phyloP scores from a whole-genome alignment of 2,797 vertebrate genomes.

The Lithobates sylvaticus region DNA sequence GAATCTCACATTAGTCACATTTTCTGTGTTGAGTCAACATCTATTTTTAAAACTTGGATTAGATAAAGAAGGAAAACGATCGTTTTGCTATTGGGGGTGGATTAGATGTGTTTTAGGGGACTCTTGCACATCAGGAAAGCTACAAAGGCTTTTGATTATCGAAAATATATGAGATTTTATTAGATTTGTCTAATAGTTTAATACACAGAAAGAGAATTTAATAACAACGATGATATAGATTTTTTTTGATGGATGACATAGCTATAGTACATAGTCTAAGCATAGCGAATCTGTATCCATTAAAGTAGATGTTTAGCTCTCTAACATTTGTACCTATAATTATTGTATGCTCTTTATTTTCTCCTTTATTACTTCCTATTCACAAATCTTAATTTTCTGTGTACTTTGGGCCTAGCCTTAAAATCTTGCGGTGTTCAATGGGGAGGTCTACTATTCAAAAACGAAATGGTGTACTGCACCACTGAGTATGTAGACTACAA shows the following conservation, averaged over 20 bases:
- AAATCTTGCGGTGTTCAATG: no score
- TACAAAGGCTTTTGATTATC: background rate
- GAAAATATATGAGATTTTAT: background rate
- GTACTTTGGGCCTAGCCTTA: no score
- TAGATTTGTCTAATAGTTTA: background rate
- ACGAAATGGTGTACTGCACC: no score
- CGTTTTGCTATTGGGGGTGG: slow-evolving; percentile 63
- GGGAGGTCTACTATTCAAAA: no score
- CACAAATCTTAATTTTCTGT: no score
- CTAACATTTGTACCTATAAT: no score
- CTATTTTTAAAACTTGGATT: slow-evolving; percentile 74
- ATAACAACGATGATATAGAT: background rate
- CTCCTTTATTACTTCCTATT: no score
- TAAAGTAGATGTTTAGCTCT: no score
- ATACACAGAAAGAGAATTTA: background rate
- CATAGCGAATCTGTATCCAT: no score
- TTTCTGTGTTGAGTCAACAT: slow-evolving; percentile 76
- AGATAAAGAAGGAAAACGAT: slow-evolving; percentile 66
- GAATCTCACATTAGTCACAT: slow-evolving; percentile 76
- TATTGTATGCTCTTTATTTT: no score
- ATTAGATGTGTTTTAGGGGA: slow-evolving; percentile 17
- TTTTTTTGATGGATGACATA: background rate
- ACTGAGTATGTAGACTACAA: no score
- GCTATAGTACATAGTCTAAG: no score
- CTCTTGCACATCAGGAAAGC: background rate